phyloP scores from a whole-genome alignment of 1,140 invertebrate species.

The Papilio polyxenes region DNA sequence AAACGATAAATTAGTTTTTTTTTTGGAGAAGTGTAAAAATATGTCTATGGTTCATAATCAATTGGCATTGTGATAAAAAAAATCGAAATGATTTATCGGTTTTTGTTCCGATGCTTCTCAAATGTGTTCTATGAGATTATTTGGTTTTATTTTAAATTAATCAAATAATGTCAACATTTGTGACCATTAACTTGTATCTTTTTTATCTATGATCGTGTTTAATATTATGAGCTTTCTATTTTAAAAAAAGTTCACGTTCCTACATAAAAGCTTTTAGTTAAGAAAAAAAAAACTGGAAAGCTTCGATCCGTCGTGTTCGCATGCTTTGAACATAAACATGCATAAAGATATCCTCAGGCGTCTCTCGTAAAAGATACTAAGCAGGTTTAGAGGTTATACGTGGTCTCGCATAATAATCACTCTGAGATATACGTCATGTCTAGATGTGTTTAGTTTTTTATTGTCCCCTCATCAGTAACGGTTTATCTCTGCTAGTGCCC shows the following conservation, averaged over 20 bases:
- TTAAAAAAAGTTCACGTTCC: neutral
- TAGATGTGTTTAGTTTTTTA: constrained; percentile 46
- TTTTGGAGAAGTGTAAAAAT: too few species aligned
- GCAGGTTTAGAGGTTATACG: constrained; percentile 60
- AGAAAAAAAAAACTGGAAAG: neutral
- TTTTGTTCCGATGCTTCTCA: too few species aligned
- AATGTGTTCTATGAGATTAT: too few species aligned
- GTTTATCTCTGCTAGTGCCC: too few species aligned
- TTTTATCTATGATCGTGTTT: neutral
- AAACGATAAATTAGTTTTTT: too few species aligned
- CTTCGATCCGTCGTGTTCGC: constrained; percentile 34
- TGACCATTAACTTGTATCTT: too few species aligned
- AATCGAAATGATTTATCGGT: too few species aligned
- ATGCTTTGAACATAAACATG: constrained; percentile 49
- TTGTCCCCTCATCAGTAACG: too few species aligned
- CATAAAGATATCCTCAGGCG: constrained; percentile 51
- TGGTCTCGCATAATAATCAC: constrained; percentile 54
- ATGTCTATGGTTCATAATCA: too few species aligned
- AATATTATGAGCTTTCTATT: neutral
- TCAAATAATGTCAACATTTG: too few species aligned
- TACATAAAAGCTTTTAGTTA: constrained; percentile 17
- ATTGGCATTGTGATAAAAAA: too few species aligned
- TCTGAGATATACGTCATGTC: constrained; percentile 37
- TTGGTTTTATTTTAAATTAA: too few species aligned
- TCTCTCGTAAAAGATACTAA: constrained; percentile 53